Conservation (phyloP, 1,140 invertebrate genomes). For the Heliconius hermathena region DNA sequence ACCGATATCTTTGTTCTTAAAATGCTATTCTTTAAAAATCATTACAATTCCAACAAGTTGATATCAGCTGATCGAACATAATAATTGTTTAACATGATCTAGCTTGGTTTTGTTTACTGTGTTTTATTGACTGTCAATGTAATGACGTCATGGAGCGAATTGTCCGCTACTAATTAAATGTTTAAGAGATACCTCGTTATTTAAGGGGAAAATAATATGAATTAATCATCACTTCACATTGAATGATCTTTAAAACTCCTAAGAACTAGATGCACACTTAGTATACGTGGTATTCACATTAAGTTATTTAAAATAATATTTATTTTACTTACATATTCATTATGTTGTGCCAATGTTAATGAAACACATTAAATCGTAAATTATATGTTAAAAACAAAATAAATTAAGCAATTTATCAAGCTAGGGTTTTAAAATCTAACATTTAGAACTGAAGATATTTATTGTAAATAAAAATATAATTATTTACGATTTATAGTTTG, state of each 20-base stretch:
- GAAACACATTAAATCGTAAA: too few relatives aligned
- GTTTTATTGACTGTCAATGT: slow-evolving; percentile 77
- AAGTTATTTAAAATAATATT: too few relatives aligned
- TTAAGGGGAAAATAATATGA: slow-evolving; percentile 18
- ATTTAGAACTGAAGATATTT: too few relatives aligned
- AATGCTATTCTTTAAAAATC: slow-evolving; percentile 36
- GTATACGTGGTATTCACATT: neutral
- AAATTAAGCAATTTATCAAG: too few relatives aligned
- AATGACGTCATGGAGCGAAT: slow-evolving; percentile 62
- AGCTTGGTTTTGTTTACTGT: slow-evolving; percentile 73
- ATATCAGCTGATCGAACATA: slow-evolving; percentile 17
- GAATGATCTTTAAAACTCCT: neutral
- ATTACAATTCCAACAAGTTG: neutral
- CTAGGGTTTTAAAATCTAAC: too few relatives aligned
- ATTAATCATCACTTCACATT: neutral
- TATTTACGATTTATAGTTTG: too few relatives aligned
- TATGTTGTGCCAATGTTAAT: too few relatives aligned
- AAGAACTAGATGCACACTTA: neutral
- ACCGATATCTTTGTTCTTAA: slow-evolving; percentile 49
- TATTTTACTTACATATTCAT: too few relatives aligned
- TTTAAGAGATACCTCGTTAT: slow-evolving; percentile 16
- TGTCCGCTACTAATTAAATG: slow-evolving; percentile 31
- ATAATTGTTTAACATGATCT: slow-evolving; percentile 21
- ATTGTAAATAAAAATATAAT: too few relatives aligned
- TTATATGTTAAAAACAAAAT: too few relatives aligned